These are phyloP conservation scores for Peromyscus eremicus DNA, from an alignment of 2,797 vertebrate genomes.

Conservation along the genomic window DNA sequence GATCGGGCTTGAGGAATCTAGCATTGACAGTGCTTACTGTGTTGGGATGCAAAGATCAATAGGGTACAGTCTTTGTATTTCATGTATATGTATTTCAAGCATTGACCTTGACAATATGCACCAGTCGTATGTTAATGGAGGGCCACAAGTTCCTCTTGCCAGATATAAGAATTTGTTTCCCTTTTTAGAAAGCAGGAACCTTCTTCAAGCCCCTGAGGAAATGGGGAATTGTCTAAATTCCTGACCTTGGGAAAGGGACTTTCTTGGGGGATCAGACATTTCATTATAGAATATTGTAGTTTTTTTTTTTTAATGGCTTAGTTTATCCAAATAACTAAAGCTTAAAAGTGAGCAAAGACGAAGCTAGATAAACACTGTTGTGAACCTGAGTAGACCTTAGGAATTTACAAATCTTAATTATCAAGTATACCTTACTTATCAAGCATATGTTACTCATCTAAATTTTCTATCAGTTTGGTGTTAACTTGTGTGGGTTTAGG, in stretches of 20 bases:
- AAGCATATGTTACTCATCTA: neutral
- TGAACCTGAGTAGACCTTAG: neutral
- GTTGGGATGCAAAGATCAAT: neutral
- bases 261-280: neutral
- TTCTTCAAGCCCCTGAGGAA: neutral
- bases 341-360: neutral
- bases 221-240: neutral
- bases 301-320: neutral
- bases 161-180: neutral
- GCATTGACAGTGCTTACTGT: neutral
- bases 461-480: neutral
- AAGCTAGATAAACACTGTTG: neutral
- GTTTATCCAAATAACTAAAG: neutral
- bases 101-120: neutral
- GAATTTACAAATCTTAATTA: too few relatives aligned
- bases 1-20: neutral
- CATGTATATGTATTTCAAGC: neutral
- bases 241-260: neutral
- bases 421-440: neutral
- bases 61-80: neutral
- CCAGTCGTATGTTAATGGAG: neutral
- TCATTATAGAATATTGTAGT: neutral
- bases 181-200: neutral
- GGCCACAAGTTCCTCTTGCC: neutral
- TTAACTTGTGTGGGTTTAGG: neutral